Evolutionary conservation across 2,113 vertebrate species (phyloP).

Genomic region (Poeciliopsis occidentalis): DNA sequence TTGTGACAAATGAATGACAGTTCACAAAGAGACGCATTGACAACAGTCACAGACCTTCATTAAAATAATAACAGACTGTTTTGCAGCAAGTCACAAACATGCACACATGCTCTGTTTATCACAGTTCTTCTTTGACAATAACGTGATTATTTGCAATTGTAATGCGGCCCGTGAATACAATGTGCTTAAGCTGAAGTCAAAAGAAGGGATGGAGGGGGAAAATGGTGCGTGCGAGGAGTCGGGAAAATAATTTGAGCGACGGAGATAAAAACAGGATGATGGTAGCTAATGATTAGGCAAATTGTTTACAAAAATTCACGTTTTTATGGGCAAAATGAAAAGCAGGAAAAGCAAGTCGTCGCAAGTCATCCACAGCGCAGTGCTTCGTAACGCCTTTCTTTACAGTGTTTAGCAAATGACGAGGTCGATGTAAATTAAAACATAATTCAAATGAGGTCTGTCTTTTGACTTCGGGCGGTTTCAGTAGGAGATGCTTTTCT

Average conservation of each 20-base stretch:
- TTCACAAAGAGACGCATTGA: slow-evolving; percentile 48
- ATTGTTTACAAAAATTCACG: slow-evolving; percentile 57
- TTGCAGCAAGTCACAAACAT: slow-evolving; percentile 46
- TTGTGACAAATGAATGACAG: slow-evolving; percentile 47
- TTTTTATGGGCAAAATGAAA: slow-evolving; percentile 43
- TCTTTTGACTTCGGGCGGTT: slow-evolving; percentile 13
- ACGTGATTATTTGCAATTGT: slow-evolving; percentile 71
- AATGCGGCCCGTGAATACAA: slow-evolving; percentile 47
- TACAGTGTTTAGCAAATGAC: slow-evolving; percentile 29
- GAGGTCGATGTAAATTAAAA: slow-evolving; percentile 52
- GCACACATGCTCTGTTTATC: slow-evolving; percentile 56
- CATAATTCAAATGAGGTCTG: slow-evolving; percentile 37
- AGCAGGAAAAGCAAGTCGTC: background rate
- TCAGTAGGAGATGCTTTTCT: slow-evolving; percentile 3
- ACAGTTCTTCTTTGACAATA: slow-evolving; percentile 49
- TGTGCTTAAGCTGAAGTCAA: slow-evolving; percentile 10
- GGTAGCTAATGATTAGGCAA: slow-evolving; percentile 57
- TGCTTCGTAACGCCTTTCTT: slow-evolving; percentile 24
- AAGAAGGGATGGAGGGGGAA: background rate
- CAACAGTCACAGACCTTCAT: slow-evolving; percentile 60
- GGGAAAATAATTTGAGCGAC: slow-evolving; percentile 32
- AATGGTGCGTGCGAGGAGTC: background rate
- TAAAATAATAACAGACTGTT: slow-evolving; percentile 64
- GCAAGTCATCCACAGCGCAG: slow-evolving; percentile 31
- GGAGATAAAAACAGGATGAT: slow-evolving; percentile 18